Conservation (phyloP, 2,888 invertebrate genomes). For the Erebia palarica region DNA sequence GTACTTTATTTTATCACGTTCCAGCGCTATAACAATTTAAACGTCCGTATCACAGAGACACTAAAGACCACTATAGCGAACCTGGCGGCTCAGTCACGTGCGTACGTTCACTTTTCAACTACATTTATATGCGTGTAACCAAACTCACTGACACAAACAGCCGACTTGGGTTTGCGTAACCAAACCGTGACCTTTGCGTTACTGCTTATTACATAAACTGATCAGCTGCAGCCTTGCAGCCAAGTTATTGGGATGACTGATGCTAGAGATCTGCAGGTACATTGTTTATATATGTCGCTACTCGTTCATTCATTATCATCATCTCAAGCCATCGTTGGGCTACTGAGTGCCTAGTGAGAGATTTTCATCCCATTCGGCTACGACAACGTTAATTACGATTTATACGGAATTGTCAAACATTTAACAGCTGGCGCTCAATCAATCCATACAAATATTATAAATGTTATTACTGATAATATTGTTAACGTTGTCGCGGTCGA, state of each 20-base stretch:
- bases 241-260: not conserved
- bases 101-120: constrained; percentile 40
- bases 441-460: no score
- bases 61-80: constrained; percentile 33
- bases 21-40: constrained; percentile 16
- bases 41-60: constrained; percentile 33
- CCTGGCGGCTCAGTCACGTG: constrained; percentile 30
- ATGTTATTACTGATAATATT: no score
- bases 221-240: constrained; percentile 13
- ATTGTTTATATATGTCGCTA: no score
- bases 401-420: no score
- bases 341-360: no score
- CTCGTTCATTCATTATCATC: no score
- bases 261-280: not conserved
- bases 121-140: constrained; percentile 32
- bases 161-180: constrained; percentile 28
- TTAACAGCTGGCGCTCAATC: no score
- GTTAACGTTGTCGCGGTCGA: no score
- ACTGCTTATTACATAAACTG: constrained; percentile 27
- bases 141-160: constrained; percentile 28
- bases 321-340: no score
- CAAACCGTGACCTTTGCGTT: constrained; percentile 37
- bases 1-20: constrained; percentile 22
- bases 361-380: no score
- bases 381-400: no score